Evolutionary conservation across 2,797 vertebrate genomes (phyloP).

Genomic region (Chaetophractus vellerosus): DNA sequence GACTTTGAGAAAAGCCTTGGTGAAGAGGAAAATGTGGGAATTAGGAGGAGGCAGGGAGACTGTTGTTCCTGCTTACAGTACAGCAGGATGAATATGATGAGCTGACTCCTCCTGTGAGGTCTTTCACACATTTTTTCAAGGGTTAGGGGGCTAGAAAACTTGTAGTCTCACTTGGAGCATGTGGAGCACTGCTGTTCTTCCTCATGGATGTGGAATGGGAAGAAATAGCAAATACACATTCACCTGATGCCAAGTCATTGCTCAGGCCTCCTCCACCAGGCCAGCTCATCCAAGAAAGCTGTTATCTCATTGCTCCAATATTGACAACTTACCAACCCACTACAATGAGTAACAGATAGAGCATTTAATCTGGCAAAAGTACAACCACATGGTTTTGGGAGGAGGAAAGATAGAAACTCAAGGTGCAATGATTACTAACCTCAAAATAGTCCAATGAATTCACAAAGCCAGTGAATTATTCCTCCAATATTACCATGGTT

Average conservation of each 20-base stretch:
- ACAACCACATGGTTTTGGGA: background rate
- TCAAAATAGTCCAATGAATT: background rate
- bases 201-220: background rate
- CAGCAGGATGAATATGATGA: no score
- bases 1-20: background rate
- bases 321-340: fast-evolving
- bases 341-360: background rate
- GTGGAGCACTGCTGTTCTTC: background rate
- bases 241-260: background rate
- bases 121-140: background rate
- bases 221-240: background rate
- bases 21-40: background rate
- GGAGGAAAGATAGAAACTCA: background rate
- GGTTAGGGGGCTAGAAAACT: no score
- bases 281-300: background rate
- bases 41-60: background rate
- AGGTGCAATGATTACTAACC: background rate
- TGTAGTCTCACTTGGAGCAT: no score
- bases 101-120: background rate
- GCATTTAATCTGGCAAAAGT: background rate
- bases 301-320: background rate
- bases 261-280: background rate
- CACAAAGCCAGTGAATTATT: background rate
- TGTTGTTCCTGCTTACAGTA: background rate
- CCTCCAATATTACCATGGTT: background rate